Base-by-base conservation (phyloP, 1,140 invertebrate genomes). In the Fopius arisanus region DNA sequence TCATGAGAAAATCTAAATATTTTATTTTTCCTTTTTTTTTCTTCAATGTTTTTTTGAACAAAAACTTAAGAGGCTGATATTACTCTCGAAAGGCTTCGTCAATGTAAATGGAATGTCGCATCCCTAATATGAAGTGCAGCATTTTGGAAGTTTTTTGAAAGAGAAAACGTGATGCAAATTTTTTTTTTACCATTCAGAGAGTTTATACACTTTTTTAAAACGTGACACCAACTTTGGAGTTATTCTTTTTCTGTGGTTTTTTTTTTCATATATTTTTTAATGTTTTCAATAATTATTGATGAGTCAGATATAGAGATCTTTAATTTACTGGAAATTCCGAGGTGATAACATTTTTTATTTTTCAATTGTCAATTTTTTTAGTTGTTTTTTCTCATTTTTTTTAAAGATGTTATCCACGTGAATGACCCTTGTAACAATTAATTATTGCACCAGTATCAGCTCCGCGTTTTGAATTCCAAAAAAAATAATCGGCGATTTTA, bases 101-200 rank as follows among this genome's bases (percentile, higher is more conserved):
- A 86, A 86, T 87, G 85, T 86, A 87, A 86, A 86, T 87, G 85
- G 84, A 87, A 87, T 87, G 85, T 87, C 82, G 84, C 84, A 87
- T 86, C 85, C 83, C 82, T 83, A 70, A 72, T 85, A 84, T 84
- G 79, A 87, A 86, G 82, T 85, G 83, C 83, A 86, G 83, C 84
- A 87, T 87, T 86, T 86, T 86, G 79, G 80, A 81, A 76, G 79
- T 21, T 67, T n/a, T 63, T 33, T 37, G 33, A 31, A 59, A 62
- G 70, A 80, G 75, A 79, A 78, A 79, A 79, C 69, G 80, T 23
- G 71, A 51, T 37, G 33, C 33, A 37, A 37, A 51, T 16, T 51
- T 51, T 51, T 51, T 51, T 16, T 37, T 37, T 37, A 37, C 33
- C 12, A 37, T 37, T 37, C 33, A 51, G 19, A 51, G 43, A 51